These are phyloP conservation scores for Pollenia angustigena DNA, from an alignment of 2,888 invertebrate species.

Conservation along the genomic window DNA sequence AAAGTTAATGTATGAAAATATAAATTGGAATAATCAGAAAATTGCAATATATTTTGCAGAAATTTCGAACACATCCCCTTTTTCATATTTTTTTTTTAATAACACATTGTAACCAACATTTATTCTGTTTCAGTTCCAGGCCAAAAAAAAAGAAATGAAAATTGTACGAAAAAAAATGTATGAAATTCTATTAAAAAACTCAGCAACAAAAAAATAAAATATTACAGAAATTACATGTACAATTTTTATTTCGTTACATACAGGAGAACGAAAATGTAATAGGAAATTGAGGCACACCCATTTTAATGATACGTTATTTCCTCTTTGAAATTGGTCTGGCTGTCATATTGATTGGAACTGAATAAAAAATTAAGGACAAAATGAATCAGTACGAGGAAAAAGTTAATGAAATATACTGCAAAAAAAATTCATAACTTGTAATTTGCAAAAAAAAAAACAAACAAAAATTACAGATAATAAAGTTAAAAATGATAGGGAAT, in stretches of 20 bases:
- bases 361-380: constrained; percentile 27
- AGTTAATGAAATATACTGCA: neutral
- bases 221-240: constrained; percentile 5
- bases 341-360: constrained; percentile 52
- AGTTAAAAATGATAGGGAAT: neutral
- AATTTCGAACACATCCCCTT: constrained; percentile 26
- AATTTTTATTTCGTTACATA: constrained; percentile 15
- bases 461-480: neutral
- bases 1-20: constrained; percentile 31
- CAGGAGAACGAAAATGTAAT: constrained; percentile 39
- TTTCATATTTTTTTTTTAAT: neutral
- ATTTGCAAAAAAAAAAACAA: neutral
- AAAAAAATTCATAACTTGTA: constrained; percentile 2
- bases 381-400: constrained; percentile 23
- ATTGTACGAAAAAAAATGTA: constrained; percentile 8
- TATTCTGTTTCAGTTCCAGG: constrained; percentile 45
- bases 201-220: neutral
- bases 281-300: constrained; percentile 75
- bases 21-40: constrained; percentile 34
- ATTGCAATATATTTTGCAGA: constrained; percentile 41
- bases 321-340: constrained; percentile 70
- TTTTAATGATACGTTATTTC: constrained; percentile 74
- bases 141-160: constrained; percentile 25
- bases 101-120: constrained; percentile 36
- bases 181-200: constrained; percentile 42